A percentile compares a stretch with the other conserved stretches of the same genome.
phyloP scores from a whole-genome alignment of 1,140 invertebrate genomes.

The Cephus cinctus region DNA sequence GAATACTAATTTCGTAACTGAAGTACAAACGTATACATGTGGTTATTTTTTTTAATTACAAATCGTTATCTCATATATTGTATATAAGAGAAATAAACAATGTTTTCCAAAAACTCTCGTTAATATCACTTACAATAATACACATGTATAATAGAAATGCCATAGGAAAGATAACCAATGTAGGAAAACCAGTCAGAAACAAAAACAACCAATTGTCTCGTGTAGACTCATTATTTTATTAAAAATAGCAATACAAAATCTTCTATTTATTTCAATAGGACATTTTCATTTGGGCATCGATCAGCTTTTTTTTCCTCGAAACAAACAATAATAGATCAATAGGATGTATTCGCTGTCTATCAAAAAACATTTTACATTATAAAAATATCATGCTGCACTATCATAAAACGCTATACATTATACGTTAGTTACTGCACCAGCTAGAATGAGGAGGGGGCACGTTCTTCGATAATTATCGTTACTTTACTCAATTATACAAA shows the following conservation, averaged over 20 bases:
- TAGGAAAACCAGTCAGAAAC: not conserved
- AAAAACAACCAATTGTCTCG: no score
- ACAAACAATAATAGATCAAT: slow-evolving; percentile 33
- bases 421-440: slow-evolving; percentile 27
- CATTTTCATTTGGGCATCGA: slow-evolving; percentile 27
- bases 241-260: slow-evolving; percentile 48
- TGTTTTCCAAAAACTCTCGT: no score
- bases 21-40: no score
- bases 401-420: slow-evolving; percentile 40
- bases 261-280: slow-evolving; percentile 39
- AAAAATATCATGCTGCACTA: slow-evolving; percentile 51
- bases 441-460: slow-evolving; percentile 34
- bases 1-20: no score
- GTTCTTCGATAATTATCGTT: slow-evolving; percentile 29
- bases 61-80: no score
- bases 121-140: no score
- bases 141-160: no score
- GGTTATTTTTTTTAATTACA: no score
- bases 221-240: slow-evolving; percentile 31
- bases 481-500: slow-evolving; percentile 25
- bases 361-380: slow-evolving; percentile 33
- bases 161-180: no score
- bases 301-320: slow-evolving; percentile 24
- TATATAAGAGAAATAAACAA: no score
- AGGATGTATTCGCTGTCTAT: slow-evolving; percentile 33